Evolutionary conservation across 2,113 vertebrate genomes (phyloP).

Genomic region (Engraulis encrasicolus): DNA sequence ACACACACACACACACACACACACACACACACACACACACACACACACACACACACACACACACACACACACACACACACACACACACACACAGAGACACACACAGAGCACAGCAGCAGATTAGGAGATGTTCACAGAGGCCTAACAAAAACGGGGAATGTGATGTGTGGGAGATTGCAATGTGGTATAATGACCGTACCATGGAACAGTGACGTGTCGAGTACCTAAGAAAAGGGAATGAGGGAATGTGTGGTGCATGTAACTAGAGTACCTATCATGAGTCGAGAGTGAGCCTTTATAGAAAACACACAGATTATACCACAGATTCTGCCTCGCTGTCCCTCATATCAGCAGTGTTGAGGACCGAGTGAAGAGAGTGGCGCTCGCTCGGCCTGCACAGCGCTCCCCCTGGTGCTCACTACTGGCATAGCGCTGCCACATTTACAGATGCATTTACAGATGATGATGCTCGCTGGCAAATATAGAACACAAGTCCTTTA

Average conservation of each 20-base stretch:
- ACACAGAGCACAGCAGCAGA: conserved; percentile 43
- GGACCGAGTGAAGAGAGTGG: conserved; percentile 30
- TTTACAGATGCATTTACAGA: conserved; percentile 48
- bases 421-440: conserved; percentile 55
- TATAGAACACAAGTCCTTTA: neutral
- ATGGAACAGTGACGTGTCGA: no score
- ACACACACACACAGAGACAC: conserved; percentile 44
- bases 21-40: no score
- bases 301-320: neutral
- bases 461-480: conserved; percentile 44
- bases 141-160: neutral
- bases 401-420: neutral
- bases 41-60: no score
- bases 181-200: neutral
- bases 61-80: no score
- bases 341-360: neutral
- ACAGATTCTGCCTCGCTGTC: no score
- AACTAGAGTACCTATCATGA: neutral
- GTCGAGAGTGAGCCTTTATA: neutral
- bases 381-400: no score
- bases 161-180: no score
- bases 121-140: neutral
- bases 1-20: no score
- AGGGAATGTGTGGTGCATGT: no score
- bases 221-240: no score